Conservation (phyloP, 2,797 vertebrate genomes). For the Enoplosus armatus region DNA sequence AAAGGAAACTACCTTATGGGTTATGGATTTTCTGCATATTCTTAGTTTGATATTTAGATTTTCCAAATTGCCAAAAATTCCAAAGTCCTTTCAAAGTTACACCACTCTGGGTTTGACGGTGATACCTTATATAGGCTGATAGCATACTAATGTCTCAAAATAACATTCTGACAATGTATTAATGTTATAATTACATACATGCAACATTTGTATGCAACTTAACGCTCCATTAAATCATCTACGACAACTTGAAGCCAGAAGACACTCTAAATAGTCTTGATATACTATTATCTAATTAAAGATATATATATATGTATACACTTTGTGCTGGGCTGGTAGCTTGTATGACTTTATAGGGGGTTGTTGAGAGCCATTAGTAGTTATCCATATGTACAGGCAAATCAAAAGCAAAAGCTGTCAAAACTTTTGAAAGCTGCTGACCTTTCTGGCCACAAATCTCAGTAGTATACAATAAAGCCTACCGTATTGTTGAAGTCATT, state of each 20-base stretch:
- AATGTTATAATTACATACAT: background rate
- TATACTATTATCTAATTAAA: background rate
- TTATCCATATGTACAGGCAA: background rate
- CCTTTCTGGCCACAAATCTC: constrained; percentile 16
- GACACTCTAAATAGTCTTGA: background rate
- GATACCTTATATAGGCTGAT: background rate
- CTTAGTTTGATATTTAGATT: background rate
- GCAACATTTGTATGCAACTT: background rate
- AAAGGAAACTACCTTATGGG: background rate
- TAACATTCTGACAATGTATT: background rate
- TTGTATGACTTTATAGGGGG: background rate
- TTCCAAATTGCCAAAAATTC: background rate
- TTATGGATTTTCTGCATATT: no score
- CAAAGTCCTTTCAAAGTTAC: background rate
- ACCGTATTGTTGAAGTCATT: background rate
- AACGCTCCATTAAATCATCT: no score
- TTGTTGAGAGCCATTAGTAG: constrained; percentile 3
- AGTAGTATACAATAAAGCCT: background rate
- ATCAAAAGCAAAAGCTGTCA: constrained; percentile 18
- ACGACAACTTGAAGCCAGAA: background rate
- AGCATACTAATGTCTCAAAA: background rate
- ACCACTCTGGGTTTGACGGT: background rate
- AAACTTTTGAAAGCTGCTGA: constrained; percentile 24
- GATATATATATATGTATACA: no score
- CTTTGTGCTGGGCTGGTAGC: background rate